Evolutionary conservation across 2,797 vertebrate species (phyloP).

Genomic region (Chaenodraco wilsoni): DNA sequence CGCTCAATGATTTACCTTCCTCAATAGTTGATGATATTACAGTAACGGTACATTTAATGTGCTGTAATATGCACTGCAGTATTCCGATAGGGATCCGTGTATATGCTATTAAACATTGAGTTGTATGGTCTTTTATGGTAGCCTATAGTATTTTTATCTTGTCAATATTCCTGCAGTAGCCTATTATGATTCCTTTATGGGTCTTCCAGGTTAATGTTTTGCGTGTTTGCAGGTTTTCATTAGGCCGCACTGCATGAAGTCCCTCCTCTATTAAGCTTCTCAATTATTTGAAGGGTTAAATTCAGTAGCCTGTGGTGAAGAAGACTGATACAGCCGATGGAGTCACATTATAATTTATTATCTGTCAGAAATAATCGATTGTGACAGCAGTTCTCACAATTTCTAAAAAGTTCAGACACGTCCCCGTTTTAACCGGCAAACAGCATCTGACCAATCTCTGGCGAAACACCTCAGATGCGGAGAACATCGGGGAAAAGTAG

Average conservation of each 20-base stretch:
- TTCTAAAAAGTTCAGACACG: conserved; percentile 31
- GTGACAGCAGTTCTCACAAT: conserved; percentile 24
- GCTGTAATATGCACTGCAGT: background rate
- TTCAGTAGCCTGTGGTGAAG: background rate
- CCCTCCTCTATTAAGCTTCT: background rate
- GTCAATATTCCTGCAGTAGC: background rate
- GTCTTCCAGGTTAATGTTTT: background rate
- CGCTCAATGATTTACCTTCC: background rate
- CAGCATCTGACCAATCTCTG: background rate
- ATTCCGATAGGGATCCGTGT: background rate
- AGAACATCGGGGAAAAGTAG: background rate
- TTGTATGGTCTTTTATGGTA: background rate
- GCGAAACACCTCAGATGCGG: background rate
- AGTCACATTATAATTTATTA: conserved; percentile 18
- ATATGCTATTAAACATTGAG: background rate
- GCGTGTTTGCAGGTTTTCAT: conserved; percentile 16
- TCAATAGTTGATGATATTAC: background rate
- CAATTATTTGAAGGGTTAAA: conserved; percentile 22
- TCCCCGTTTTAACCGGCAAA: background rate
- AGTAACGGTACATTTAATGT: background rate
- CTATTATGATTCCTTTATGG: background rate
- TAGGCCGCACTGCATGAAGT: conserved; percentile 15
- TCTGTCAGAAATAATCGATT: conserved; percentile 31
- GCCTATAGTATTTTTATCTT: background rate
- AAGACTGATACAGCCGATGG: conserved; percentile 7